phyloP scores from a whole-genome alignment of 2,888 invertebrate genomes.

The Polylopha cassiicola region DNA sequence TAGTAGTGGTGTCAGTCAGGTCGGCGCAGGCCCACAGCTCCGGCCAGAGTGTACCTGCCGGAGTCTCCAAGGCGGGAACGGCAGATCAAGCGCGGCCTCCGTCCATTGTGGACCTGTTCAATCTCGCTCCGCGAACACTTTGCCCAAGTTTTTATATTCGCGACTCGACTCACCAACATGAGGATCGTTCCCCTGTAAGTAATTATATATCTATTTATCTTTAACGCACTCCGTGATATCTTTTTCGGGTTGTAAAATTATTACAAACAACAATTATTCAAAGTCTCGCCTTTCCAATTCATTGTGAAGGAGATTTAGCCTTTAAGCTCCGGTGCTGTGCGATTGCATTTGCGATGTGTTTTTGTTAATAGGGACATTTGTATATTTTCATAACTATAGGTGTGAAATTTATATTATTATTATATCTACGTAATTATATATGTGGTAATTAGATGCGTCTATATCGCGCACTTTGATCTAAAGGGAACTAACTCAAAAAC shows the following conservation, averaged over 20 bases:
- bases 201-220: slow-evolving; percentile 20
- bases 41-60: slow-evolving; percentile 40
- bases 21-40: slow-evolving; percentile 32
- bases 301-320: slow-evolving; percentile 1
- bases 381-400: no score
- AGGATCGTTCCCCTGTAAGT: slow-evolving; percentile 67
- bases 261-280: not conserved
- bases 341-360: slow-evolving; percentile 58
- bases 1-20: slow-evolving; percentile 36
- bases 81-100: slow-evolving; percentile 67
- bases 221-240: not conserved
- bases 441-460: no score
- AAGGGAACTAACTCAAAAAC: no score
- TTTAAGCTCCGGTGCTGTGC: slow-evolving; percentile 46
- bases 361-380: no score
- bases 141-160: slow-evolving; percentile 45
- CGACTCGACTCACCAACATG: slow-evolving; percentile 43
- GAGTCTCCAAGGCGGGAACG: slow-evolving; percentile 43
- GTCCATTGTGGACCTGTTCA: slow-evolving; percentile 62
- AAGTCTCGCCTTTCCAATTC: slow-evolving; percentile 4
- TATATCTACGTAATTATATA: no score
- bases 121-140: slow-evolving; percentile 50
- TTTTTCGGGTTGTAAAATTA: not conserved
- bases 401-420: no score
- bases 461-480: no score